Conservation (phyloP, 2,797 vertebrate genomes). For the Dendrocincla tyrannina region DNA sequence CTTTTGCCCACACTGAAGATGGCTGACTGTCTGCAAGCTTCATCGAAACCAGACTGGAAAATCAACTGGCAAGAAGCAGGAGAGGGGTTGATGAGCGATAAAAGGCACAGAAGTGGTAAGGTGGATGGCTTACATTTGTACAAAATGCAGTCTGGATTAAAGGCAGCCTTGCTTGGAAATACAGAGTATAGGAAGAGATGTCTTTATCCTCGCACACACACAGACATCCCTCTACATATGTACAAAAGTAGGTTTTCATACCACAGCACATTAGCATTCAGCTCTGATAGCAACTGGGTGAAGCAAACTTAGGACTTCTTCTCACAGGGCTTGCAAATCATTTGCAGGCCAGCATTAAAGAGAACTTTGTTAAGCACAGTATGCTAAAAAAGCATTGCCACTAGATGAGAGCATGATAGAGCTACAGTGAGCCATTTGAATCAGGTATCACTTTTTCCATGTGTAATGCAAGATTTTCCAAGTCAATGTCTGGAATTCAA, state of each 20-base stretch:
- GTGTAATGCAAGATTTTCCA: conserved; percentile 51
- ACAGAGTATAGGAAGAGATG: not conserved
- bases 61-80: not conserved
- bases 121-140: not conserved
- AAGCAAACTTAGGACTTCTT: not conserved
- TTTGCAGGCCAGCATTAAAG: conserved; percentile 32
- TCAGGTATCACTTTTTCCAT: conserved; percentile 67
- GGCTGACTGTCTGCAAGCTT: not conserved
- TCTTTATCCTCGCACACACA: not conserved
- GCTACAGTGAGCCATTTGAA: not conserved
- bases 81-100: not conserved
- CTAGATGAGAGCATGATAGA: conserved; percentile 54
- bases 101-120: not conserved
- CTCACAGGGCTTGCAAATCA: conserved; percentile 17
- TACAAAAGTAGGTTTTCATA: not conserved
- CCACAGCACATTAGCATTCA: not conserved
- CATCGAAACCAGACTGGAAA: not conserved
- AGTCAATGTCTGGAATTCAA: conserved; percentile 66
- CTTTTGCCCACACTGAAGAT: not conserved
- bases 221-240: fast-evolving
- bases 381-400: conserved; percentile 34
- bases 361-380: conserved; percentile 29
- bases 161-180: not conserved
- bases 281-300: not conserved
- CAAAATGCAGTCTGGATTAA: not conserved